Evolutionary conservation across 2,113 vertebrate genomes (phyloP).

Genomic region (Addax nasomaculatus): DNA sequence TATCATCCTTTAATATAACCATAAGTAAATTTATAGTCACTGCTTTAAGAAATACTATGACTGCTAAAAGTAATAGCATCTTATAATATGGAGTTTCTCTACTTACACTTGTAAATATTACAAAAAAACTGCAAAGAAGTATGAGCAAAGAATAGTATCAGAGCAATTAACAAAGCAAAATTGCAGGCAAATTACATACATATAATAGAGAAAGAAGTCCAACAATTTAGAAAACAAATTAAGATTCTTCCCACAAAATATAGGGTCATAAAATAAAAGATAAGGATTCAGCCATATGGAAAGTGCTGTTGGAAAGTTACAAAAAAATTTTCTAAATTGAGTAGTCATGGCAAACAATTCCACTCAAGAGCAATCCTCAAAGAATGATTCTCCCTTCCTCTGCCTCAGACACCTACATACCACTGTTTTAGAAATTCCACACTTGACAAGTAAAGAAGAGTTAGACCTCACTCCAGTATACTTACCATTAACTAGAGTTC

Average conservation of each 20-base stretch:
- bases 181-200: background rate
- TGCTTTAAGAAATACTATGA: conserved; percentile 33
- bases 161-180: conserved; percentile 16
- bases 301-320: background rate
- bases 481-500: background rate
- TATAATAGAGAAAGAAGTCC: conserved; percentile 11
- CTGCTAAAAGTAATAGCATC: background rate
- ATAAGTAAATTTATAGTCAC: background rate
- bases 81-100: background rate
- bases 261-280: conserved; percentile 10
- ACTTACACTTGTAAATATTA: conserved; percentile 8
- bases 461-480: background rate
- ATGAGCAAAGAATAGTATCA: background rate
- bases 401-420: background rate
- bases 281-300: background rate
- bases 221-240: background rate
- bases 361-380: background rate
- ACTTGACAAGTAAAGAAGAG: background rate
- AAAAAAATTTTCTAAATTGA: conserved; percentile 22
- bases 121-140: background rate
- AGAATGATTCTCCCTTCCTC: background rate
- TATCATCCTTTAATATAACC: background rate
- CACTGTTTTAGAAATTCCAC: background rate
- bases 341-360: background rate
- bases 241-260: background rate